Percentiles rank a stretch among this genome's conserved stretches.
Evolutionary conservation across 2,113 vertebrate species (phyloP).

Genomic region (Chloebia gouldiae): DNA sequence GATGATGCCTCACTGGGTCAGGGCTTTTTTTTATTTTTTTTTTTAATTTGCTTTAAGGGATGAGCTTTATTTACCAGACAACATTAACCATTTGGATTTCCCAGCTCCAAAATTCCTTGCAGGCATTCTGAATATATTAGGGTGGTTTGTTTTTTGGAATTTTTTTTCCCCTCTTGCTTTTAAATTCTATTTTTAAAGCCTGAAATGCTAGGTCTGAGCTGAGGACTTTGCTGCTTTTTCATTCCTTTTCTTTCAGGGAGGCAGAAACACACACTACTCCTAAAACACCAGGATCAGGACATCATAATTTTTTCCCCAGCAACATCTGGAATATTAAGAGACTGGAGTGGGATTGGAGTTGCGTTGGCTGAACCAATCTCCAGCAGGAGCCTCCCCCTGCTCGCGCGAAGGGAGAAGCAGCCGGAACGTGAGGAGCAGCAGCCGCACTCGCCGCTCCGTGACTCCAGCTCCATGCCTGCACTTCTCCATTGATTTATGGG

Average conservation of each 20-base stretch:
- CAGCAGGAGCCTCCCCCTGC: conserved; percentile 28
- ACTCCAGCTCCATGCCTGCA: conserved; percentile 6
- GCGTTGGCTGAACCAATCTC: conserved; percentile 20
- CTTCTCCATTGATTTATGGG: conserved; percentile 43
- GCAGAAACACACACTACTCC: background rate
- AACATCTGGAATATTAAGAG: conserved; percentile 58
- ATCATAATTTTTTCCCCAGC: conserved; percentile 40
- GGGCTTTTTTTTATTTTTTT: background rate
- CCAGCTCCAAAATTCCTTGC: background rate
- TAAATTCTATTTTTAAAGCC: background rate
- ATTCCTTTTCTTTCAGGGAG: background rate
- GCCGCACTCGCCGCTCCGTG: background rate
- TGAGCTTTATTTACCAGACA: conserved; percentile 19
- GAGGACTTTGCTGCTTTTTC: background rate
- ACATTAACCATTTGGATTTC: conserved; percentile 1
- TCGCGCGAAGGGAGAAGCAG: background rate
- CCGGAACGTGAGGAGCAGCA: background rate
- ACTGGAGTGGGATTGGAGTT: background rate
- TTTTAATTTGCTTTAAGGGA: background rate
- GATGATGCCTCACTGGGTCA: background rate
- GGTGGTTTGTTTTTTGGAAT: background rate
- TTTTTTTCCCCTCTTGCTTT: background rate
- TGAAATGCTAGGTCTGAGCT: background rate
- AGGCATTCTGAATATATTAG: background rate
- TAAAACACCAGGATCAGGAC: background rate